These are phyloP conservation scores for Oncorhynchus nerka DNA, from an alignment of 2,113 vertebrate species.

Conservation along the genomic window DNA sequence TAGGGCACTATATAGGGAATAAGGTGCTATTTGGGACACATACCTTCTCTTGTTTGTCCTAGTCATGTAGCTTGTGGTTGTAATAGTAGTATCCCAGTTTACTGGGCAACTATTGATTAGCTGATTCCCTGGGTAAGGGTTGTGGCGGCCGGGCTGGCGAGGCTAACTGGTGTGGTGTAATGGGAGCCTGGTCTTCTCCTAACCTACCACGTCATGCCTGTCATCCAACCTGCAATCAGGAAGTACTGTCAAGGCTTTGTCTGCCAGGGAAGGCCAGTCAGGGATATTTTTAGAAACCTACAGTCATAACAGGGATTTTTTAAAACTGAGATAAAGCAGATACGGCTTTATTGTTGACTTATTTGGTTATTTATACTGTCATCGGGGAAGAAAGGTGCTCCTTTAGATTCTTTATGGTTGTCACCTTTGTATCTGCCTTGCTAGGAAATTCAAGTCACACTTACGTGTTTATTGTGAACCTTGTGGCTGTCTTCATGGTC, in stretches of 20 bases:
- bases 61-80: background rate
- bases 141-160: background rate
- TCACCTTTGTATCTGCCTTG: background rate
- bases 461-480: background rate
- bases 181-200: slow-evolving; percentile 17
- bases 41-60: background rate
- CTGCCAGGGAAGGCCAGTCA: background rate
- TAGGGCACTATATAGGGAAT: too few species aligned
- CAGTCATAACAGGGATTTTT: slow-evolving; percentile 5
- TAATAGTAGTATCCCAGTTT: slow-evolving; percentile 12
- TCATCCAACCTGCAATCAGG: background rate
- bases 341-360: slow-evolving; percentile 3
- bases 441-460: background rate
- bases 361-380: slow-evolving; percentile 21
- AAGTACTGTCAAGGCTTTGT: slow-evolving; percentile 7
- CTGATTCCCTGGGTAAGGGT: background rate
- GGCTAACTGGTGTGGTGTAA: slow-evolving; percentile 32
- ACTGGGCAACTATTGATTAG: slow-evolving; percentile 31
- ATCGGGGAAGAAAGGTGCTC: background rate
- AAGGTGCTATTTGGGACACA: too few species aligned
- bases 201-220: background rate
- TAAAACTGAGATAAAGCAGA: slow-evolving; percentile 14
- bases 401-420: background rate
- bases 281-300: slow-evolving; percentile 28
- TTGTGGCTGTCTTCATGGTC: background rate